Evolutionary conservation across 1,140 invertebrate species (phyloP).

Genomic region (Scaptodrosophila lebanonensis): DNA sequence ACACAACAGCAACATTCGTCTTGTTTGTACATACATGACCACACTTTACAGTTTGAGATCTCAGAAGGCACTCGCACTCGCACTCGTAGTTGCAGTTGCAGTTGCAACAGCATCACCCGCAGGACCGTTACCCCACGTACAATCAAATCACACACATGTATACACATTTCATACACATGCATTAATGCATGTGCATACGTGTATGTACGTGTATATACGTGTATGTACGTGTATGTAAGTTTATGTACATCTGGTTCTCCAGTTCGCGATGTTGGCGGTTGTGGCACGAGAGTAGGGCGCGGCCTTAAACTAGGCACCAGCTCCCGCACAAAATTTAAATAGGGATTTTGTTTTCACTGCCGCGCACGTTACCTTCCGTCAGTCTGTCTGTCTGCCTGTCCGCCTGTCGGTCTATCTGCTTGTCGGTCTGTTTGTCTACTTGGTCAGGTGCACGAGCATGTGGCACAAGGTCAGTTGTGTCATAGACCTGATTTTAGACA

Average conservation of each 20-base stretch:
- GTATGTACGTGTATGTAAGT: no score
- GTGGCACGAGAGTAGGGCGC: not conserved
- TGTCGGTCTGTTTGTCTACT: no score
- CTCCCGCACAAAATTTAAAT: constrained; percentile 52
- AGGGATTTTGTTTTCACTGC: constrained; percentile 73
- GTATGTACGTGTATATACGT: no score
- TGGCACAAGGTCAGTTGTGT: constrained; percentile 66
- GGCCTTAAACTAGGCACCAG: constrained; percentile 16
- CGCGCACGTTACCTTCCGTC: constrained; percentile 9
- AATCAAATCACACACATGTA: no score
- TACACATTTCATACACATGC: no score
- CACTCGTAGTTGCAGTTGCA: constrained; percentile 3
- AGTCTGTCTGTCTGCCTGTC: no score
- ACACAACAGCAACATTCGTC: not conserved
- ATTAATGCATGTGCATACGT: no score
- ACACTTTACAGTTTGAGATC: constrained; percentile 74
- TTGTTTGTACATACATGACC: constrained; percentile 34
- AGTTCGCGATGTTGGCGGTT: constrained; percentile 26
- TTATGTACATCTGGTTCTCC: constrained; percentile 71
- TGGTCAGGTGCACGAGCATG: constrained; percentile 60
- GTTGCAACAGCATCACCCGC: constrained; percentile 32
- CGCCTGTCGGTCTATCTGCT: no score
- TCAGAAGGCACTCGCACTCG: constrained; percentile 62
- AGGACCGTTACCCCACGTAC: constrained; percentile 74
- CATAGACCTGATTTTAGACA: no score